These are phyloP conservation scores for Sus cebifrons DNA, from an alignment of 2,797 vertebrate genomes.

Conservation along the genomic window DNA sequence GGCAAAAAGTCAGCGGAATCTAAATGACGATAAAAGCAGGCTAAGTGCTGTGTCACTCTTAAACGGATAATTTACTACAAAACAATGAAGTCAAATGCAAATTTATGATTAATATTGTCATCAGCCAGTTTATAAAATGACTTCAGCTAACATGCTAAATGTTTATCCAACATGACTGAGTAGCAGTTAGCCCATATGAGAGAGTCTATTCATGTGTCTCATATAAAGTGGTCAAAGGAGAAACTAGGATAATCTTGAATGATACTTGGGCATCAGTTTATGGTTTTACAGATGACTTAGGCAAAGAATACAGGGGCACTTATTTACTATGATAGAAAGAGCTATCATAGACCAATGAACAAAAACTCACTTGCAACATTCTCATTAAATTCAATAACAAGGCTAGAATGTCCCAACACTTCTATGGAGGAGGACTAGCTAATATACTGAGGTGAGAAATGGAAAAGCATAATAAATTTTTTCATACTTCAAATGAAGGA, in stretches of 20 bases:
- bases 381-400: conserved; percentile 34
- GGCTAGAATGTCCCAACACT: not conserved
- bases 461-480: not conserved
- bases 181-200: not conserved
- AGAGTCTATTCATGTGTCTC: not conserved
- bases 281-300: conserved; percentile 43
- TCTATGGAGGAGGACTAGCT: not conserved
- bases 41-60: not conserved
- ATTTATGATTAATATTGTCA: not conserved
- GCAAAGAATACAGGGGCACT: conserved; percentile 19
- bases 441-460: not conserved
- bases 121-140: not conserved
- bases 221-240: not conserved
- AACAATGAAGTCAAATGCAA: not conserved
- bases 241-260: conserved; percentile 11
- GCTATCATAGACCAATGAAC: not conserved
- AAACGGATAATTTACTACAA: not conserved
- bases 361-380: not conserved
- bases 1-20: not conserved
- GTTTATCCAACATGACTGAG: not conserved
- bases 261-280: not conserved
- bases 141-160: not conserved
- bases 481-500: conserved; percentile 18
- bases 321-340: not conserved
- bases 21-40: conserved; percentile 11